Base-by-base conservation (phyloP, 2,797 vertebrate species). In the Poecilia velifera region DNA sequence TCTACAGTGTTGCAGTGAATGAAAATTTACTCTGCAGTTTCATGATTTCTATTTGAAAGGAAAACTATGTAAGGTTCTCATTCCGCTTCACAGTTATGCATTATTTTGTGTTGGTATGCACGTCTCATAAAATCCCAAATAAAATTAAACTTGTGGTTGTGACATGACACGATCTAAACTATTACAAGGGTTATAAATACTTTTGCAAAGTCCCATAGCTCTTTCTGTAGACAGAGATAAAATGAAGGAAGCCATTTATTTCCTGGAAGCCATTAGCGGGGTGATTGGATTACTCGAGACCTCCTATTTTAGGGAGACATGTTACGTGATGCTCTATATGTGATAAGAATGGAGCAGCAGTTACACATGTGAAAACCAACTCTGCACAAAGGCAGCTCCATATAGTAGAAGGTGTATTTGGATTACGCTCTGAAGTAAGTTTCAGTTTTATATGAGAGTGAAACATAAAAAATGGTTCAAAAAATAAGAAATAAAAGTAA, bases 241-340 rank as follows among this genome's bases (percentile, higher is more conserved):
- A 85, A 88, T 75, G 39, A 85, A 82, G 74, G 82, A 68, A 87
- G 76, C 47, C 49, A 55, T 84, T 82, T 82, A 76, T 84, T 85
- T 81, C 72, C 70, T 79, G 72, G 78, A 82, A 77, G 80, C 77
- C 77, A 82, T 88, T 77, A 49, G 72, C 7, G 70, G 47, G 75
- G 75, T 2, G 72, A 92, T 89, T 83, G 77, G 68, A 89, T 91
- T 90, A 91, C 82, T 78, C 25, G 59, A 73, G 66, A 66, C 70
- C 82, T 90, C 73, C 66, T 22, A 53, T 82, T 85, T 85, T 45
- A 78, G 64, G 39, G 79, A 77, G 77, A 79, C 76, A 64, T 81
- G 86, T 92, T 83, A 90, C 72, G 75, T 64, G 85, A 86, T 79
- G 83, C 74, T 71, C 72, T 78, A 45, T 51, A 16, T 76, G 31